Percentiles rank a stretch among this genome's conserved stretches.
Conservation (phyloP, 2,888 invertebrate species). For the Ormyrus pomaceus region DNA sequence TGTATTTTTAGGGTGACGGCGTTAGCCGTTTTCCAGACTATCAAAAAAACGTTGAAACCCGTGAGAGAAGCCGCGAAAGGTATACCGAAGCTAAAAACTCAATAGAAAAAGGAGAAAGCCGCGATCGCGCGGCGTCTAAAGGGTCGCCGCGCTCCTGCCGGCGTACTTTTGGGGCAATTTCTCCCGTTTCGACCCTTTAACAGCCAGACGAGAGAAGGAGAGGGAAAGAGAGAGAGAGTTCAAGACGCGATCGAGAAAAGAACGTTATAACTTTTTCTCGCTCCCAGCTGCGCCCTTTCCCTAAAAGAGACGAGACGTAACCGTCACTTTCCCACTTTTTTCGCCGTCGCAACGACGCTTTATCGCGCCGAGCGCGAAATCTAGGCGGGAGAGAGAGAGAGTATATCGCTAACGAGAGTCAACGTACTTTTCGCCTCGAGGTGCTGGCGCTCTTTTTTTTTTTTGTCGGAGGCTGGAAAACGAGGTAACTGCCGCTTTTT, state of each 20-base stretch:
- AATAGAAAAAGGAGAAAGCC: slow-evolving; percentile 21
- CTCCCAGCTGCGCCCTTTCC: slow-evolving; percentile 60
- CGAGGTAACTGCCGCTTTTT: slow-evolving; percentile 45
- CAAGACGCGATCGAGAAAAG: slow-evolving; percentile 40
- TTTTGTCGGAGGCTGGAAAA: slow-evolving; percentile 18
- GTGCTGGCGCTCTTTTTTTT: background rate
- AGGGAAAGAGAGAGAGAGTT: no score
- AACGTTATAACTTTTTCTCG: slow-evolving; percentile 53
- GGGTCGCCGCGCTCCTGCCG: slow-evolving; percentile 29
- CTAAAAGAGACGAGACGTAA: slow-evolving; percentile 58
- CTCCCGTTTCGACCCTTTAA: slow-evolving; percentile 45
- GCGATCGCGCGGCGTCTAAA: slow-evolving; percentile 26
- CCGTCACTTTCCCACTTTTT: slow-evolving; percentile 58
- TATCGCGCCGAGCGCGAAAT: slow-evolving; percentile 39
- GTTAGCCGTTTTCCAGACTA: slow-evolving; percentile 11
- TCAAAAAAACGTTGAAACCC: slow-evolving; percentile 25
- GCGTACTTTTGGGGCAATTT: slow-evolving; percentile 54
- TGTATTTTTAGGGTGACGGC: slow-evolving; percentile 4
- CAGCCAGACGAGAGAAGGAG: background rate
- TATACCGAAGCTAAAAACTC: slow-evolving; percentile 16
- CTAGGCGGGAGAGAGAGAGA: slow-evolving; percentile 9
- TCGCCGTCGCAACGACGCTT: background rate
- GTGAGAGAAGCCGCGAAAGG: slow-evolving; percentile 30
- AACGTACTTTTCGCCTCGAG: slow-evolving; percentile 55
- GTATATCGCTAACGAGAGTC: slow-evolving; percentile 4